Evolutionary conservation across 2,113 vertebrate genomes (phyloP).

Genomic region (Toxostoma redivivum): DNA sequence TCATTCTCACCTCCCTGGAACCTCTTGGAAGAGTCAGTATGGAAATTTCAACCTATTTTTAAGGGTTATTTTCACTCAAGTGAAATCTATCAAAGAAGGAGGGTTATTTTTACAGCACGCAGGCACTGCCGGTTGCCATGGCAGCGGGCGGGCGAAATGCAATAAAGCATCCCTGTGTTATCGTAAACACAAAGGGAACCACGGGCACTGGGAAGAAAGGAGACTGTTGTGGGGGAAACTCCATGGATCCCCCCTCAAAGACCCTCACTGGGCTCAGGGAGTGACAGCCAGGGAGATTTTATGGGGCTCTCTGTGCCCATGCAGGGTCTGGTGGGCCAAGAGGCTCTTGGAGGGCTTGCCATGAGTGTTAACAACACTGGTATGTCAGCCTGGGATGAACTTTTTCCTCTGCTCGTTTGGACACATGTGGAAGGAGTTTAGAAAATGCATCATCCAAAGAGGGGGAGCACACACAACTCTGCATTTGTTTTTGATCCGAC

Average conservation of each 20-base stretch:
- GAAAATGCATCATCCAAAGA: neutral
- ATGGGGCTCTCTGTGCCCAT: neutral
- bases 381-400: neutral
- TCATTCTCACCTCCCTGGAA: slow-evolving; percentile 46
- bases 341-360: neutral
- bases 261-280: neutral
- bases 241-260: neutral
- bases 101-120: slow-evolving; percentile 82
- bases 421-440: slow-evolving; percentile 29
- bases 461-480: neutral
- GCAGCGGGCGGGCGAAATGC: slow-evolving; percentile 76
- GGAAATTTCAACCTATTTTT: slow-evolving; percentile 87
- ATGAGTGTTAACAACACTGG: neutral
- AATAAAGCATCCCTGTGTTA: slow-evolving; percentile 84
- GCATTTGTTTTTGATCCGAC: neutral
- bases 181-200: slow-evolving; percentile 82
- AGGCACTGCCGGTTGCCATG: slow-evolving; percentile 80
- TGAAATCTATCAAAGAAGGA: slow-evolving; percentile 84
- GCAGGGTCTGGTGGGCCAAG: accelerated
- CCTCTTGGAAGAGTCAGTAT: slow-evolving; percentile 76
- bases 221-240: slow-evolving; percentile 33
- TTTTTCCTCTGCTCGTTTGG: slow-evolving; percentile 3
- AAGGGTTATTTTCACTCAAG: slow-evolving; percentile 84
- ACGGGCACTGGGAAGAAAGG: slow-evolving; percentile 71
- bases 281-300: neutral